phyloP scores from a whole-genome alignment of 2,797 vertebrate genomes.

The Onychomys arenicola region DNA sequence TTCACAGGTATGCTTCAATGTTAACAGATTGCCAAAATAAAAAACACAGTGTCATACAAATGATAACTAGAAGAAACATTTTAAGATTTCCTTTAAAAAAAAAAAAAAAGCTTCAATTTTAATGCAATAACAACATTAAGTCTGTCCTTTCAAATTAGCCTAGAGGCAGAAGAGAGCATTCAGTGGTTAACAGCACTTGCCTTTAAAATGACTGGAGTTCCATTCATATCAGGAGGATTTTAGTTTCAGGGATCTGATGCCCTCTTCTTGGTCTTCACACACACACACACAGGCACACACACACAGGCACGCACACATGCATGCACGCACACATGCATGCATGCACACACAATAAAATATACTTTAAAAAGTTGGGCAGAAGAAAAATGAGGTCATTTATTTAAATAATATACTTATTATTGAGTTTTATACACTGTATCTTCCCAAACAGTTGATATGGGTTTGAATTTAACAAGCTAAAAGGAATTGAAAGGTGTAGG shows the following conservation, averaged over 20 bases:
- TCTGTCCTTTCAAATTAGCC: constrained; percentile 27
- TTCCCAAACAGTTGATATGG: constrained; percentile 23
- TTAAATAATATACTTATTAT: constrained; percentile 38
- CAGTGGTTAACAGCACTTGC: background rate
- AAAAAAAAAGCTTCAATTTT: constrained; percentile 15
- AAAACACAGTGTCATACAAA: constrained; percentile 38
- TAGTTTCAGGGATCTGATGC: background rate
- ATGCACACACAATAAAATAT: background rate
- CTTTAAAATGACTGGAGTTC: background rate
- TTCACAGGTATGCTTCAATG: background rate
- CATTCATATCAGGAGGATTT: background rate
- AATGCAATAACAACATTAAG: background rate
- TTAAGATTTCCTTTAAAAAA: background rate
- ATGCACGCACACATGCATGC: background rate
- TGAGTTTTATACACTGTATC: background rate
- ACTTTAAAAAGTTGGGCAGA: background rate
- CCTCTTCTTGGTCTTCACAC: background rate
- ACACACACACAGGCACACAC: too few relatives aligned
- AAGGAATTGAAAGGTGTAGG: background rate
- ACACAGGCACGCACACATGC: background rate
- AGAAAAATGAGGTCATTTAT: constrained; percentile 16
- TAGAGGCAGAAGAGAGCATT: background rate
- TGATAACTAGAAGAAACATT: constrained; percentile 26
- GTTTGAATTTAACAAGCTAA: background rate
- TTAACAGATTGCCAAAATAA: constrained; percentile 44